These are phyloP conservation scores for Hydrolagus affinis DNA, from an alignment of 2,113 vertebrate genomes.

Conservation along the genomic window DNA sequence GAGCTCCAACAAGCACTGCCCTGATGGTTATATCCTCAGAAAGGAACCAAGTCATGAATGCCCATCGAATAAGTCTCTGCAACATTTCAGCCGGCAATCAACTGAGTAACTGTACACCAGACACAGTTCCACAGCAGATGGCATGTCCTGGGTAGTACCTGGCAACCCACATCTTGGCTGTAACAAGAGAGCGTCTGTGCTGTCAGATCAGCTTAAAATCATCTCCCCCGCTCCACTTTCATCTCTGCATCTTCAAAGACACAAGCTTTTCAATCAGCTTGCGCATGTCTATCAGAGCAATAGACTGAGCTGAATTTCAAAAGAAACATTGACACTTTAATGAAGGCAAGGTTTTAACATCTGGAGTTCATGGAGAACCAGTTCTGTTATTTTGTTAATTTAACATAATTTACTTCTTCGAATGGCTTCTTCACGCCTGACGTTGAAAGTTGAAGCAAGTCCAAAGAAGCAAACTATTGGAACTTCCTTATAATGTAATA, in stretches of 20 bases:
- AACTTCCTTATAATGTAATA: too few relatives aligned
- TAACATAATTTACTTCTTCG: too few relatives aligned
- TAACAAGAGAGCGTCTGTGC: background rate
- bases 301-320: too few relatives aligned
- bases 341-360: too few relatives aligned
- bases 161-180: background rate
- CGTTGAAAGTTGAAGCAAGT: too few relatives aligned
- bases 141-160: background rate
- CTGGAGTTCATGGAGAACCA: too few relatives aligned
- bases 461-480: too few relatives aligned
- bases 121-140: background rate
- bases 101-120: background rate
- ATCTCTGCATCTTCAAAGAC: too few relatives aligned
- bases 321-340: too few relatives aligned
- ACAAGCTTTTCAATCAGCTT: background rate
- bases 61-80: background rate
- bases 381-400: too few relatives aligned
- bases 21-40: background rate
- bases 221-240: background rate
- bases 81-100: background rate
- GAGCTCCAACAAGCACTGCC: background rate
- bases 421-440: too few relatives aligned
- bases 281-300: too few relatives aligned
- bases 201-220: slow-evolving; percentile 5
- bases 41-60: background rate